Evolutionary conservation across 1,140 invertebrate species (phyloP), one percentile per base, ranked within the genome.

Genomic region (Hyles euphorbiae): DNA sequence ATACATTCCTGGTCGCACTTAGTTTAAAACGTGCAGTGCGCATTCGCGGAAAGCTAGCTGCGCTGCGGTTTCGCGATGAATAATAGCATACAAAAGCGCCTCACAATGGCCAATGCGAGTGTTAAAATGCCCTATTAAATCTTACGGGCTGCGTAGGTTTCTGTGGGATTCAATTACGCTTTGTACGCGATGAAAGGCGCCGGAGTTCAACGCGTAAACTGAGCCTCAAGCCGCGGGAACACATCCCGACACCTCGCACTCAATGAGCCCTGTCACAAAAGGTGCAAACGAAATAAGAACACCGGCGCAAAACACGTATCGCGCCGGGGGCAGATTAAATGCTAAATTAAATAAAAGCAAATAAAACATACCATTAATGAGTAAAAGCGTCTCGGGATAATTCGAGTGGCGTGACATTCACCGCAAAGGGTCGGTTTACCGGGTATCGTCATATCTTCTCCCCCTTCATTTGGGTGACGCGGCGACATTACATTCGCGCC

Each of bases 61-160:
- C 63, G 73, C 58, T 83, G 82, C 70, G 78, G 76, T 78, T 68
- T 66, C 54, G 68, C 75, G 70, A 82, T 86, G 83, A 86, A 86
- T 86, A 83, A 84, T 85, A 72, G 80, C 76, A 79, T 76, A 81
- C 83, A 80, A 79, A 86, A 81, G 83, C 76, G 68, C 71, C 74
- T 76, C 76, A 85, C 83, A 87, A 88, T 86, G 70, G 81, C 82
- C 83, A 88, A 88, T 88, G 83, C 78, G 78, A 86, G 78, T 83
- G 83, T 86, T 88, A 87, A 87, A 88, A 88, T 88, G 80, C 86
- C 86, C 86, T 88, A 87, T 88, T 88, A 87, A 88, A 87, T 87
- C 81, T 87, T 87, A 84, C 78, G 63, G 76, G 67, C 72, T 83
- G 78, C 83, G 82, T 86, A 87, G 85, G 81, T 84, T 86, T 87